Evolutionary conservation across 2,888 invertebrate species (phyloP).

Genomic region (Rhagophthalmus giganteus): DNA sequence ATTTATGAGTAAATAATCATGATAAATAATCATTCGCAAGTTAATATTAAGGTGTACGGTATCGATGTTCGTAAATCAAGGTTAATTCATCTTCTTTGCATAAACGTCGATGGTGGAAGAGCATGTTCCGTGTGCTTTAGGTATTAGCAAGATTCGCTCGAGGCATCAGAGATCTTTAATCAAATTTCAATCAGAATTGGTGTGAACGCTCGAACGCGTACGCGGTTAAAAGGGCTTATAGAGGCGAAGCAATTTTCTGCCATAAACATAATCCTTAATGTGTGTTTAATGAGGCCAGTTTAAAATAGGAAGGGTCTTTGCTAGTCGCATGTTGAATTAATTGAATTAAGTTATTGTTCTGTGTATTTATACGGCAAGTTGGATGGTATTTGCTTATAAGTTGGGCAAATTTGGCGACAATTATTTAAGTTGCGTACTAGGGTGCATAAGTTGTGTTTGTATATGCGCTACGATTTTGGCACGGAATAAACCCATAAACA

Average conservation of each 20-base stretch:
- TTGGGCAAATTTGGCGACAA: not conserved
- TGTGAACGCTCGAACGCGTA: conserved; percentile 12
- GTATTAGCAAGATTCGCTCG: conserved; percentile 12
- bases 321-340: not conserved
- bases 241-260: conserved; percentile 16
- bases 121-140: too few species aligned
- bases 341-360: not conserved
- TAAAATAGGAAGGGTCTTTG: conserved; percentile 3
- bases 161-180: conserved; percentile 17
- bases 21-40: too few species aligned
- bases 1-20: too few species aligned
- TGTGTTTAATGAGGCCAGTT: conserved; percentile 22
- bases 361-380: not conserved
- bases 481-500: not conserved
- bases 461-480: not conserved
- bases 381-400: too few species aligned
- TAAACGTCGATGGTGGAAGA: too few species aligned
- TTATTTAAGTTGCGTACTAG: not conserved
- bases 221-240: conserved; percentile 14
- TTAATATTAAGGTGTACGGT: too few species aligned
- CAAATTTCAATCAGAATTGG: conserved; percentile 21
- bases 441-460: not conserved
- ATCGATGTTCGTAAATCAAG: too few species aligned
- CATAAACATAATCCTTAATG: conserved; percentile 19
- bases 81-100: too few species aligned